Evolutionary conservation across 2,888 invertebrate genomes (phyloP), one percentile per base, ranked within the genome.

Genomic region (Gonocerus acuteangulatus): DNA sequence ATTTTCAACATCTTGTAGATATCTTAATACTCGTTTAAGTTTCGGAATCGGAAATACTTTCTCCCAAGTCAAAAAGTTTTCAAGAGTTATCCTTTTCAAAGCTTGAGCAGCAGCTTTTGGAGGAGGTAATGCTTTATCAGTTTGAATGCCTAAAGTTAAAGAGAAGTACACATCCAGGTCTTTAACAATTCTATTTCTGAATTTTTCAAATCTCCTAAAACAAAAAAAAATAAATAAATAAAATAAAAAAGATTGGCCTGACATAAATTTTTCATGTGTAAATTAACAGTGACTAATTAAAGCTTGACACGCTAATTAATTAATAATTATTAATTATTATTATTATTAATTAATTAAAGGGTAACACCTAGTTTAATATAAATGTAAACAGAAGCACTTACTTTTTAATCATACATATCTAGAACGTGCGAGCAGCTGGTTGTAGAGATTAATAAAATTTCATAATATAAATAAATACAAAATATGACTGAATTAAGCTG

Each of bases 21-120:
- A 36, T 74, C 73, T 63, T 76, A 77, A 1, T 74, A 78, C 23
- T 77, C 68, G 2, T 70, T 68, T 11, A 80, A 71, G 67, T 75
- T 74, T 64, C 74, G 74, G 69, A 79, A 79, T 9, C 71, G 73
- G 76, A 71, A 72, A 81, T 48, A 74, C 73, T 2, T 73, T 71
- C 62, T 76, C 69, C 81, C 81, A 81, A 39, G 73, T 70, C 52
- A 77, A 74, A 22, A 81, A 71, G 9, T 74, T 71, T 67, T 73
- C 72, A 13, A 78, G 69, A n/a, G 77, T 71, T 45, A 72, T 69
- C 11, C 70, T 67, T 68, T 76, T 77, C 59, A 81, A 70, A 22
- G 69, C 72, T 47, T 72, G 70, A 1, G 79, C 79, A 13, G 72
- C 74, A 58, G 70, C 62, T 60, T 72, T 70, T 2, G 81, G 81